Evolutionary conservation across 2,113 vertebrate genomes (phyloP).

Genomic region (Dendropsophus ebraccatus): DNA sequence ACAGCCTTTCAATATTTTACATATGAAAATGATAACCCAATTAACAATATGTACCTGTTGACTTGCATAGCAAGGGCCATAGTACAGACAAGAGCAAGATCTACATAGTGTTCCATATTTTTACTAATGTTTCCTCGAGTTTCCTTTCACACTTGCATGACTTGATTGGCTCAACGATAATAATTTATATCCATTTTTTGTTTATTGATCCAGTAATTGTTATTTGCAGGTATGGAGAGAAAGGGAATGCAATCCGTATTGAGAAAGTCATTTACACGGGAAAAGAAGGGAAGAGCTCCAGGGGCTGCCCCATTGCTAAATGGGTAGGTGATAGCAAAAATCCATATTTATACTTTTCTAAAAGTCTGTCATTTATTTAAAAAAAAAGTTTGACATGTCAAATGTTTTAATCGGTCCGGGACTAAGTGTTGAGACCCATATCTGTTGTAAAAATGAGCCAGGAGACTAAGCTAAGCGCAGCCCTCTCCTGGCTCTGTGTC

Average conservation of each 20-base stretch:
- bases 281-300: conserved; percentile 95
- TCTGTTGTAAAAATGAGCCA: too few species aligned
- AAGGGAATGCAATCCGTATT: conserved; percentile 91
- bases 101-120: background rate
- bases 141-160: background rate
- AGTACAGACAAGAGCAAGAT: background rate
- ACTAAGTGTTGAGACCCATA: too few species aligned
- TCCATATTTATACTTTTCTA: background rate
- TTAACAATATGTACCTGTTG: too few species aligned
- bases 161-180: background rate
- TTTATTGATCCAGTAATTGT: background rate
- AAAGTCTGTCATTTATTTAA: too few species aligned
- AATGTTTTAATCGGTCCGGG: too few species aligned
- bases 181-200: background rate
- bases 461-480: too few species aligned
- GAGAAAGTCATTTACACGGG: conserved; percentile 97
- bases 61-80: background rate
- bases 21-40: too few species aligned
- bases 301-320: conserved; percentile 97
- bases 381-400: too few species aligned
- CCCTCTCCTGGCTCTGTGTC: too few species aligned
- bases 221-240: conserved; percentile 86
- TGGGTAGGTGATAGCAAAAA: conserved; percentile 83
- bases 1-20: too few species aligned
- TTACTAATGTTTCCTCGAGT: background rate